Base-by-base conservation (phyloP, 37 sponge, comb jelly and placozoan species). In the Amphimedon queenslandica region DNA sequence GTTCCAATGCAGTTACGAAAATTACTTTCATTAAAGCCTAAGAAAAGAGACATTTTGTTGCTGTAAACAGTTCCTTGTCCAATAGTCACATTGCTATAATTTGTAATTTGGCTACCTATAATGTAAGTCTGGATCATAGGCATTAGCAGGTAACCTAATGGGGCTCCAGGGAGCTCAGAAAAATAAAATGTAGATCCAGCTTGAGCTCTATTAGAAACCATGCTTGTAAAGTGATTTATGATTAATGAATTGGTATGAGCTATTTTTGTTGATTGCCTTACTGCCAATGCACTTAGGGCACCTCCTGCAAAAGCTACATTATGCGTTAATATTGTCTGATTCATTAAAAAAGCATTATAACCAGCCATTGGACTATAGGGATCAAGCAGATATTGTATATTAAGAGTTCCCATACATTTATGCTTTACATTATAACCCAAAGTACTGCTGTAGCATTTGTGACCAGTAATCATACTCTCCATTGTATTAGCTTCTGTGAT, bases 171-270 rank as follows among this genome's bases (percentile, higher is more conserved):
- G 5, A 25, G 5, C 5, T 13, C 21, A 6, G 27, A 25, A n/a
- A 60, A 60, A 25, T 60, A 25, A 13, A 60, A 25, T n/a, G 27
- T 25, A 6, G 61, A 60, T 6, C 61, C 61, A 11, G 21, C 28
- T 60, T 60, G 61, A 25, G 61, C 61, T 60, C 61, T 60, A 25
- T 60, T 60, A 25, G 21, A 60, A 60, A 25, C 21, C 61, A 60
- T 25, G 5, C 27, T 60, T 13, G 5, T 11, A 25, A 11, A 6
- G 61, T 60, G 27, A 25, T 11, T 60, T 6, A 60, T n/a, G 5
- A 60, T 6, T 6, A 60, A n/a, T 60, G 61, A n/a, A n/a, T 60
- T 60, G 21, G 61, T 60, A n/a, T 60, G 5, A n/a, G 61, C 61
- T 25, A 60, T 60, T n/a, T 60, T n/a, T 60, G 61, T n/a, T n/a